Conservation (phyloP, 1,140 invertebrate genomes). For the Ostrea edulis region DNA sequence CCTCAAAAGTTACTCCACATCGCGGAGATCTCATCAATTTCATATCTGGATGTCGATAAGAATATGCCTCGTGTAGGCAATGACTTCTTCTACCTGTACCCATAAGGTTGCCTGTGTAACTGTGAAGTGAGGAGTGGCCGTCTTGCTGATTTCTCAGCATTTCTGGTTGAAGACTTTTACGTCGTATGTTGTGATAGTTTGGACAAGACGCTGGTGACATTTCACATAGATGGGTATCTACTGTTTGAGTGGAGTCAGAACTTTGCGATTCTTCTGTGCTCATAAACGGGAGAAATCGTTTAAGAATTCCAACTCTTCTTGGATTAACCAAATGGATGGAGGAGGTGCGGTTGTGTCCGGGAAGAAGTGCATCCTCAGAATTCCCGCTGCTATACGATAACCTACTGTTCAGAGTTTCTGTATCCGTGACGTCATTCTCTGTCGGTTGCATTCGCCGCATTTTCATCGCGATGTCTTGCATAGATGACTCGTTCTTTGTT, state of each 20-base stretch:
- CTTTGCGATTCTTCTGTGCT: neutral
- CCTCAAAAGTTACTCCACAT: neutral
- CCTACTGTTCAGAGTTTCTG: slow-evolving; percentile 4
- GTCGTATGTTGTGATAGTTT: neutral
- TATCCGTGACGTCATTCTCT: neutral
- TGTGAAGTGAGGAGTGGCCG: neutral
- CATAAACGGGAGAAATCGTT: neutral
- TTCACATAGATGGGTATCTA: neutral
- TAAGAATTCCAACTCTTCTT: neutral
- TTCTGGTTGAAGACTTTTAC: neutral
- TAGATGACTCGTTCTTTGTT: neutral
- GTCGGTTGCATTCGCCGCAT: neutral
- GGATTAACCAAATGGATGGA: neutral
- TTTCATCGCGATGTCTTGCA: neutral
- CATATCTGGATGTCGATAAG: neutral
- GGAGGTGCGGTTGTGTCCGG: neutral
- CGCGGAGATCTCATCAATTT: neutral
- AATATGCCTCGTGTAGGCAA: neutral
- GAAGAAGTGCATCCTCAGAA: neutral
- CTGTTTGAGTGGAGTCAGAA: neutral
- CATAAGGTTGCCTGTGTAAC: neutral
- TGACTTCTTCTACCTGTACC: neutral
- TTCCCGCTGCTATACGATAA: neutral
- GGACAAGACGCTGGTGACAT: neutral
- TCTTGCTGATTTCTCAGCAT: neutral